A percentile compares a stretch with the other conserved stretches of the same genome.
phyloP scores from a whole-genome alignment of 92 coral and sea anemone species.

The Galaxea fascicularis region DNA sequence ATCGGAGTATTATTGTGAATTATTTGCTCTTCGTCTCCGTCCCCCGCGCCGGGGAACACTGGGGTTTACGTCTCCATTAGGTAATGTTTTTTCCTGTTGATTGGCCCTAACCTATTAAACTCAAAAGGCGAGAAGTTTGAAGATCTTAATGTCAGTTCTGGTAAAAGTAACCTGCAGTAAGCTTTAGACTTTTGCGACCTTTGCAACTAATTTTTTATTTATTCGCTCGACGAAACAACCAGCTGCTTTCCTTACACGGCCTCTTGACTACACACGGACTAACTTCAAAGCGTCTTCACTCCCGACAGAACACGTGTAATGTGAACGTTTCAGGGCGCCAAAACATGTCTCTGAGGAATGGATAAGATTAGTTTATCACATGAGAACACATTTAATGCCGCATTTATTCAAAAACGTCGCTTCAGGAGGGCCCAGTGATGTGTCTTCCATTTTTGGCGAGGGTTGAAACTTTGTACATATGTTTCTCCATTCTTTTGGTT shows the following conservation, averaged over 20 bases:
- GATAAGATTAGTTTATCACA: neutral
- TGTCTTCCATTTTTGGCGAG: constrained; percentile 7
- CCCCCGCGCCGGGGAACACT: too few species aligned
- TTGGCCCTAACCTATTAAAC: neutral
- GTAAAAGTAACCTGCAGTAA: constrained; percentile 23
- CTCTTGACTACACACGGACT: neutral
- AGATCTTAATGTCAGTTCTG: constrained; percentile 15
- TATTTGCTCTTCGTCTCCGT: too few species aligned
- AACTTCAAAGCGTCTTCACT: neutral
- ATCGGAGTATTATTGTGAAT: too few species aligned
- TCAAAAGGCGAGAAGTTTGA: constrained; percentile 30
- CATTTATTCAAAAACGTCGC: constrained; percentile 4
- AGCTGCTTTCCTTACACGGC: neutral
- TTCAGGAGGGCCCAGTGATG: constrained; percentile 13
- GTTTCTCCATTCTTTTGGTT: constrained; percentile 7
- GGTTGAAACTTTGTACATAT: neutral
- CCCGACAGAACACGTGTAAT: neutral
- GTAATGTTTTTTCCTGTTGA: constrained; percentile 31
- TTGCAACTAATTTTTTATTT: constrained; percentile 48
- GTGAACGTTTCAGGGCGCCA: neutral
- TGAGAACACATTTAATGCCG: constrained; percentile 30
- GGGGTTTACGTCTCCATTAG: neutral
- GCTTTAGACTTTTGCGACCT: constrained; percentile 39
- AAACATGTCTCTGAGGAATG: constrained; percentile 43
- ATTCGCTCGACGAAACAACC: constrained; percentile 24